Evolutionary conservation across 2,888 invertebrate genomes (phyloP), one percentile per base, ranked within the genome.

Genomic region (Sipha maydis): DNA sequence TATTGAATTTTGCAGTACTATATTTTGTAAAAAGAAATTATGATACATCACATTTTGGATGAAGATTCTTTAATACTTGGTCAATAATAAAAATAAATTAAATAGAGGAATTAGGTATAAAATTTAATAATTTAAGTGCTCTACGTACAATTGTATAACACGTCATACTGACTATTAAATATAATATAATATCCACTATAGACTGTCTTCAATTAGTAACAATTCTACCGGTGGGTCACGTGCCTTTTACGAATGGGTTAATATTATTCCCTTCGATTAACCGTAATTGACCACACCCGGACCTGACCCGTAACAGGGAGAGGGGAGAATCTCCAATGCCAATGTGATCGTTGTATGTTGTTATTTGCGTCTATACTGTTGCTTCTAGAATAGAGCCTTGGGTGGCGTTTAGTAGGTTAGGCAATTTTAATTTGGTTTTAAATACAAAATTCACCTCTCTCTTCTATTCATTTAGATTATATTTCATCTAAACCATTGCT

Each of bases 281-380:
- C 73, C 34, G 75, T 88, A 88, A 88, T 88, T 82, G 88, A 75
- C 88, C 82, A 88, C 88, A 82, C 88, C 88, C 88, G 67, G 80
- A 80, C 38, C 84, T 21, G 61, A 80, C 80, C 41, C 25, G 19
- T 4, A 25, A 38, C 14, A 3, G 56, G n/a, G 4, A 34, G 76
- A 19, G 56, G 73, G 48, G 75, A 17, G 61, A 67, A 75, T 82
- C 75, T 80, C 48, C 67, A 88, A 88, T 88, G 80, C 82, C 88
- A 88, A 75, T 75, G 41, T 25, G 67, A 73, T 61, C 28, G 67
- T 69, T 61, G 75, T n/a, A 17, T 71, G 77, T 77, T 69, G 31
- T 75, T 79, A 54, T 73, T 48, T n/a, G 38, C n/a, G 69, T 73
- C 31, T 61, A 4, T 84, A 67, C 28, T 28, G 41, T 25, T 21